Base-by-base conservation (phyloP, 2,888 invertebrate genomes). In the Leistus spinibarbis region DNA sequence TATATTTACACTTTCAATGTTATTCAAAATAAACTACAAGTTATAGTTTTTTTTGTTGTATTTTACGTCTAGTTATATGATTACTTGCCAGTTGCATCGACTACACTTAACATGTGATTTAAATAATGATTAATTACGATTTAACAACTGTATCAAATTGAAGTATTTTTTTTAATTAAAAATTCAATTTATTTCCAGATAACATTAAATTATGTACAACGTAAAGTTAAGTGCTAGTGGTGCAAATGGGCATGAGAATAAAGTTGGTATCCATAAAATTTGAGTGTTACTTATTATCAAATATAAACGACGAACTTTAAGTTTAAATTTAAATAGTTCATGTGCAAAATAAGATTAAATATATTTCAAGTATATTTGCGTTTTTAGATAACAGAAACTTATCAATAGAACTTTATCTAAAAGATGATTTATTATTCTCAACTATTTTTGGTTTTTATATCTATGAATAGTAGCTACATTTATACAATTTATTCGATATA, bases 401-500 rank as follows among this genome's bases (percentile, higher is more conserved):
- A 57, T 57, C 19, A 57, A 19, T 20, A 57, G n/a, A 24, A 20
- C 13, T 64, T 22, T 10, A 73, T 73, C 73, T 73, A 73, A 73
- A 73, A 73, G 66, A 73, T 73, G 57, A 40, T 66, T 73, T 73
- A 73, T 73, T 40, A 40, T 10, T 71, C 67, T 54, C 10, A 54
- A 65, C 72, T 72, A 72, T 64, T n/a, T n/a, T n/a, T 54, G 56
- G 60, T 60, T 54, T 54, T 24, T 57, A 40, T 40, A 40, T 40
- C 40, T 40, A 40, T n/a, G n/a, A n/a, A 40, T 40, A 40, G 13
- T 73, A 67, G 65, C 72, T 72, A 72, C 72, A 72, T 64, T 73
- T 73, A 60, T 73, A 73, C 73, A 73, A 66, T 73, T 23, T n/a
- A n/a, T 60, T 67, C 60, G 62, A 73, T 73, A 73, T 73, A 73